Evolutionary conservation across 2,113 vertebrate species (phyloP), one percentile per base, ranked within the genome.

Genomic region (Gobiocypris rarus): DNA sequence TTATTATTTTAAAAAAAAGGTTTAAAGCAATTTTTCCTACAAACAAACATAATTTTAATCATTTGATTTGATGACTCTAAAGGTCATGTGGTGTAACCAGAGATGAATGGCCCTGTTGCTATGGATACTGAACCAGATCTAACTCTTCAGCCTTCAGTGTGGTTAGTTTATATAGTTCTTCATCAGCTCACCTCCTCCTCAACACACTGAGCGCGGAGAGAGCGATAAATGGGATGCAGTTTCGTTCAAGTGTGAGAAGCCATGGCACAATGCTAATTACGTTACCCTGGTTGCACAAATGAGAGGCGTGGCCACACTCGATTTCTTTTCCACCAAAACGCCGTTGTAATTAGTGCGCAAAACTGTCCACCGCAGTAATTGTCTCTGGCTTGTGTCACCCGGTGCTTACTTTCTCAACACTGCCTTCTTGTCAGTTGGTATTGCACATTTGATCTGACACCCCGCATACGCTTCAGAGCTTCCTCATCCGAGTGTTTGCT

Each of bases 111-210:
- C 22, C 24, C 73, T 17, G 89, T 92, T 92, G 69, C 89, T 88
- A 91, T 91, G 90, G 91, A 89, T 89, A 92, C 88, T 1, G 76
- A 81, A 84, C 76, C 52, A 85, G 84, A 87, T 85, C n/a, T 70
- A 71, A 91, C 76, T 67, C 75, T n/a, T 80, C 87, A 77, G 89
- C 88, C 83, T 88, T 88, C 76, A 83, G 28, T 77, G 59, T 77
- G 43, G 76, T 75, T 52, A 13, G 6, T 86, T 76, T 38, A 38
- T 38, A 38, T 38, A 38, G 38, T 38, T 69, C 83, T 84, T 50
- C 41, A 63, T 79, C 38, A 79, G 76, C 34, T 45, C 75, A 41
- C 43, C 38, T 38, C 38, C 14, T 73, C 80, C 31, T 71, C 87
- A 52, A 61, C 69, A 78, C 54, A 85, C 28, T 58, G 34, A 67